These are phyloP conservation scores for Hydriomena furcata DNA, from an alignment of 2,888 invertebrate genomes.

Conservation along the genomic window DNA sequence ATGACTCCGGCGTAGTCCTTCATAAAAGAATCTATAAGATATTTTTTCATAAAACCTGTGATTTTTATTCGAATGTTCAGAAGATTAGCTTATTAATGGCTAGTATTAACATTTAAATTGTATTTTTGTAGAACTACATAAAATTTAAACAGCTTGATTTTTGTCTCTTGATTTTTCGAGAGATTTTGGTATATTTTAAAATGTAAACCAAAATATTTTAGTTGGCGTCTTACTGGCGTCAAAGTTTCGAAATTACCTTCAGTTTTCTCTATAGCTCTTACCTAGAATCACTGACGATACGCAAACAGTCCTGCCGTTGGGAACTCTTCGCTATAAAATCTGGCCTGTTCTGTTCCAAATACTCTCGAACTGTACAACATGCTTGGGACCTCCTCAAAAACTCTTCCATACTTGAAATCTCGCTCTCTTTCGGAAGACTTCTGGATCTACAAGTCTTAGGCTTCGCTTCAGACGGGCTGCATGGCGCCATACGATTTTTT, in stretches of 20 bases:
- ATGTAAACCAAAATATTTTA: too few relatives aligned
- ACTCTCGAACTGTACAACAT: constrained; percentile 84
- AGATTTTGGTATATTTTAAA: too few relatives aligned
- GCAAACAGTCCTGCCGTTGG: constrained; percentile 65
- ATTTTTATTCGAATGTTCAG: too few relatives aligned
- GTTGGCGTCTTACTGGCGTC: background rate
- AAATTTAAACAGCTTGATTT: too few relatives aligned
- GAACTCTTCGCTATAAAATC: constrained; percentile 83
- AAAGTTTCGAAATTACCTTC: too few relatives aligned
- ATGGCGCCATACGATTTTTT: constrained; percentile 44
- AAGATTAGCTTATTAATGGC: too few relatives aligned
- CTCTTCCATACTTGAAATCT: constrained; percentile 64
- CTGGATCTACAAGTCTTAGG: constrained; percentile 48
- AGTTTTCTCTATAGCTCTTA: constrained; percentile 48
- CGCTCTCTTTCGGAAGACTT: constrained; percentile 64
- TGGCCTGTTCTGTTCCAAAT: constrained; percentile 87
- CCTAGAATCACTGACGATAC: constrained; percentile 65
- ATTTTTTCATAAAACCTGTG: too few relatives aligned
- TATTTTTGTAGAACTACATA: too few relatives aligned
- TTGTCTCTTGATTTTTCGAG: too few relatives aligned
- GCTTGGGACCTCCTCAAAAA: constrained; percentile 49
- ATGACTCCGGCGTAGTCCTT: too few relatives aligned
- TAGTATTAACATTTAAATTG: too few relatives aligned
- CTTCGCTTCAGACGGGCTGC: constrained; percentile 43
- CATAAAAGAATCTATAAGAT: too few relatives aligned